Conservation (phyloP, 2,888 invertebrate species). For the Mystacides longicornis region DNA sequence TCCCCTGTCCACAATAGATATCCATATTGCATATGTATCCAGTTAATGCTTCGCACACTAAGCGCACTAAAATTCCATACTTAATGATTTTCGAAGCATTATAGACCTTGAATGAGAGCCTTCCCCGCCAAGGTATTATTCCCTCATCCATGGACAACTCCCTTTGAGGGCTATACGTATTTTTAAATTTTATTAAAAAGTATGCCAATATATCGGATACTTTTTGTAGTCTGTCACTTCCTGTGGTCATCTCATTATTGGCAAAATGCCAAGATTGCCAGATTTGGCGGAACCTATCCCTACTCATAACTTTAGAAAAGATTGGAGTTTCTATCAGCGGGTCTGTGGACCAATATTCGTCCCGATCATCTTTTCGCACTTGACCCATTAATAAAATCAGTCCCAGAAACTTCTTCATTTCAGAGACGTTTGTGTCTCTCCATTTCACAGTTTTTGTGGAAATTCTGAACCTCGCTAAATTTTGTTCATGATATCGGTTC, state of each 20-base stretch:
- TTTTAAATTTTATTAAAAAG: conserved; percentile 18
- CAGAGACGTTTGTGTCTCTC: conserved; percentile 8
- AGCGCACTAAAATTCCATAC: conserved; percentile 26
- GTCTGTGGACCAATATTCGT: conserved; percentile 4
- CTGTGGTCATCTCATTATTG: background rate
- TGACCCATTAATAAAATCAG: conserved; percentile 4
- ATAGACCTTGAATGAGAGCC: conserved; percentile 25
- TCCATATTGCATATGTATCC: conserved; percentile 27
- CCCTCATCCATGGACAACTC: conserved; percentile 26
- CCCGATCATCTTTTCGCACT: background rate
- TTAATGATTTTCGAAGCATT: conserved; percentile 26
- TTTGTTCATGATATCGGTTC: conserved; percentile 19
- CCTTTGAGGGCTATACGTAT: conserved; percentile 23
- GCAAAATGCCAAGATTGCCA: conserved; percentile 10
- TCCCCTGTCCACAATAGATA: conserved; percentile 24
- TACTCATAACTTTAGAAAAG: conserved; percentile 1
- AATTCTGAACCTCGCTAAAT: conserved; percentile 15
- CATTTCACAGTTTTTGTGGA: conserved; percentile 15
- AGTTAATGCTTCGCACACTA: conserved; percentile 24
- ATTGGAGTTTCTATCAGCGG: background rate
- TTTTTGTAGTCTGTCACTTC: background rate
- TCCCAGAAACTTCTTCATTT: conserved; percentile 7
- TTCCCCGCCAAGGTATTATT: conserved; percentile 27
- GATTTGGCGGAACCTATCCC: conserved; percentile 7
- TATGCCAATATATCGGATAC: conserved; percentile 16